Evolutionary conservation across 2,888 invertebrate genomes (phyloP), one percentile per base, ranked within the genome.

Genomic region (Parochlus steinenii): DNA sequence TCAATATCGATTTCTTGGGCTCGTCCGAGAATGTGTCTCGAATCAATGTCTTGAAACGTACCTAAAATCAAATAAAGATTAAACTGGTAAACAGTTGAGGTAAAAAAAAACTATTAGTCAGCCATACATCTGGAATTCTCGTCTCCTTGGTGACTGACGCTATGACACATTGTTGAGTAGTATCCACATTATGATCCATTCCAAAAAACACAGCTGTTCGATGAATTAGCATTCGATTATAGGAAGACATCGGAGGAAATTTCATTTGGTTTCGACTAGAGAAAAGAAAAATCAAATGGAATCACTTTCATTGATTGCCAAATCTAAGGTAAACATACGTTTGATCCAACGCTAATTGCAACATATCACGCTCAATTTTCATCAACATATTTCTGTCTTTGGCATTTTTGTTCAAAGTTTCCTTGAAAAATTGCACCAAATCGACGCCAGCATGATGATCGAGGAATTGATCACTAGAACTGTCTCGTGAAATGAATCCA

Each of bases 171-270:
- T 71, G 69, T 40, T 82, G 86, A 11, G 72, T 68, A 41, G 77
- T 71, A 61, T 93, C 93, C 15, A 92, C 76, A 51, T 89, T 87
- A 56, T 95, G 93, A 37, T 87, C 83, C 67, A 95, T 75, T 37
- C 90, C 89, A 62, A 92, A 93, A 52, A 83, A 83, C 12, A 89
- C 80, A 0, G 93, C 89, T 40, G 86, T 82, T 20, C 93, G 75
- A 56, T 95, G 95, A 2, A 93, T 87, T 47, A 95, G 61, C 92
- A 95, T 90, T 19, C 95, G 73, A 43, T 92, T 89, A 65, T 95
- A 95, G 35, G 92, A 90, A 40, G 89, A 82, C 80, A 90, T 86
- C 53, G 79, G 78, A 12, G 85, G 85, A 61, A 93, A 92, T 48
- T 81, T 81, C 47, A 79, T 76, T 51, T 77, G 71, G 47, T 71